A percentile compares a stretch with the other conserved stretches of the same genome.
phyloP scores from a whole-genome alignment of 1,140 invertebrate genomes.

The Ptiloglossa arizonensis region DNA sequence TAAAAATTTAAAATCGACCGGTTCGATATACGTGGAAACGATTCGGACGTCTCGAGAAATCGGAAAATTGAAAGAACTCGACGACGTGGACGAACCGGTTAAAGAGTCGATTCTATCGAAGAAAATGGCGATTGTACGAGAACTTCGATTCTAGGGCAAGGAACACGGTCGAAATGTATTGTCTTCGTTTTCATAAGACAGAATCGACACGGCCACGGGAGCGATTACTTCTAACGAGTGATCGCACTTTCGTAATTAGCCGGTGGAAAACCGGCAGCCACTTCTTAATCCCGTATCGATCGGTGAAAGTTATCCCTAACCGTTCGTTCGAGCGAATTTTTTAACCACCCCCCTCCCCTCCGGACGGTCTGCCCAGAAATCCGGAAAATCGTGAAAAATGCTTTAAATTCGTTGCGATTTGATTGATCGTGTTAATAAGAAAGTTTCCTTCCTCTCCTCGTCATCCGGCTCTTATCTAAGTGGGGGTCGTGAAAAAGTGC shows the following conservation, averaged over 20 bases:
- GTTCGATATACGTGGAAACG: too few species aligned
- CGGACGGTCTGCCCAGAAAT: slow-evolving; percentile 58
- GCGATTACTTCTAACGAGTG: slow-evolving; percentile 60
- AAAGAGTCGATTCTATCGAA: too few species aligned
- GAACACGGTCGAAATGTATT: background rate
- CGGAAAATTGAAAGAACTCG: background rate
- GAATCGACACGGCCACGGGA: background rate
- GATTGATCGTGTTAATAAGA: slow-evolving; percentile 77
- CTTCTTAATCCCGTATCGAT: slow-evolving; percentile 73
- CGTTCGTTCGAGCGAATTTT: slow-evolving; percentile 37
- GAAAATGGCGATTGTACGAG: background rate
- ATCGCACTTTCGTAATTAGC: slow-evolving; percentile 68
- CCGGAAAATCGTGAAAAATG: slow-evolving; percentile 72
- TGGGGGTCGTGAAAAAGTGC: slow-evolving; percentile 18
- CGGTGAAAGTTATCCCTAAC: slow-evolving; percentile 53
- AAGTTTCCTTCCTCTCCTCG: slow-evolving; percentile 67
- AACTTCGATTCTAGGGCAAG: background rate
- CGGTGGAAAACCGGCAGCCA: slow-evolving; percentile 54
- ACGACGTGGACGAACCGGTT: background rate
- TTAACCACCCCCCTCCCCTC: background rate
- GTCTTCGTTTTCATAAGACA: background rate
- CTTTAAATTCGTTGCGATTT: slow-evolving; percentile 70
- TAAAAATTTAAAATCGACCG: too few species aligned
- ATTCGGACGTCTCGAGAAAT: too few species aligned
- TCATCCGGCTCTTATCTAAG: slow-evolving; percentile 42